These are phyloP conservation scores for Cladopsammia gracilis DNA, from an alignment of 64 coral and sea anemone genomes.

Conservation along the genomic window DNA sequence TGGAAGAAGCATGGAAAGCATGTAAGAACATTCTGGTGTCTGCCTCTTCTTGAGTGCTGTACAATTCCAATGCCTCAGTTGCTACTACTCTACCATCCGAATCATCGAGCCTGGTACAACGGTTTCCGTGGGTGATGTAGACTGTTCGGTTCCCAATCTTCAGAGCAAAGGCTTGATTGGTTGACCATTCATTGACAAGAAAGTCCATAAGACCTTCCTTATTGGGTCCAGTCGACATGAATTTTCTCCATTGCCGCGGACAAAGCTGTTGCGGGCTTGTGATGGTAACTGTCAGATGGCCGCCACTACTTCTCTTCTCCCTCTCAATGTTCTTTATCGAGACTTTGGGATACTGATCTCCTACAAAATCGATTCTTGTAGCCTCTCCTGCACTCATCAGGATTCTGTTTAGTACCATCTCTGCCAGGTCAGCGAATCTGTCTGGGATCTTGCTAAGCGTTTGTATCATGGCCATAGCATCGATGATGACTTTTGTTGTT, in stretches of 20 bases:
- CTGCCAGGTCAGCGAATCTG: constrained; percentile 47
- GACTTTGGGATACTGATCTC: constrained; percentile 51
- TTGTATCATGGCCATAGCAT: constrained; percentile 71
- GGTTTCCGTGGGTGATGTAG: constrained; percentile 25
- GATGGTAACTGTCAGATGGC: constrained; percentile 24
- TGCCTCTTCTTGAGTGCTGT: constrained; percentile 57
- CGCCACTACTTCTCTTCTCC: not conserved
- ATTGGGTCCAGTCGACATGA: constrained; percentile 26
- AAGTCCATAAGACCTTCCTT: constrained; percentile 33
- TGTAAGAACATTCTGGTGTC: constrained; percentile 50
- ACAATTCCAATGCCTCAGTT: not conserved
- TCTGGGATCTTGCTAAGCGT: constrained; percentile 25
- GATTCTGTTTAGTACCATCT: constrained; percentile 53
- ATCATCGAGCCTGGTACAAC: too few species aligned
- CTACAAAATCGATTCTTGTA: constrained; percentile 52
- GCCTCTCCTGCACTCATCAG: constrained; percentile 28
- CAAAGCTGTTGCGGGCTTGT: constrained; percentile 44
- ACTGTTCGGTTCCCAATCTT: constrained; percentile 24
- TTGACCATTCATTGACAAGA: constrained; percentile 24
- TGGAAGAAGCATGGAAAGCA: constrained; percentile 17
- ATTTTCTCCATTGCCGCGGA: constrained; percentile 65
- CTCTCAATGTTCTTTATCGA: constrained; percentile 51
- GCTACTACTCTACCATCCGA: too few species aligned
- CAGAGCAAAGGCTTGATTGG: not conserved
- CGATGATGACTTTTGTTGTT: constrained; percentile 56